A percentile compares a stretch with the other conserved stretches of the same genome.
Evolutionary conservation across 2,113 vertebrate genomes (phyloP).

Genomic region (Camelus bactrianus): DNA sequence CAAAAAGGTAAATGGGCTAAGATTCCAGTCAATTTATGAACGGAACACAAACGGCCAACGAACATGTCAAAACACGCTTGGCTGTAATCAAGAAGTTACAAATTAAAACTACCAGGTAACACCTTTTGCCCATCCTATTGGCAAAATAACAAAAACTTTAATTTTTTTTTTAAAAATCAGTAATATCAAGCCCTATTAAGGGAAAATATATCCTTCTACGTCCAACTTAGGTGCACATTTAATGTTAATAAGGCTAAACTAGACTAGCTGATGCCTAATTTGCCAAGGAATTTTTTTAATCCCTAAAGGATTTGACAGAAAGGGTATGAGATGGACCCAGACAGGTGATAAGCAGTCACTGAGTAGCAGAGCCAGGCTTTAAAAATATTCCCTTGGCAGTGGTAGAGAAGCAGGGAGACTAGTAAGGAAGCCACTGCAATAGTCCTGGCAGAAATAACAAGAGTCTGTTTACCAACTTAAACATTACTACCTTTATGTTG

Average conservation of each 20-base stretch:
- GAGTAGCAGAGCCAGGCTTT: background rate
- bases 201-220: background rate
- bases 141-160: background rate
- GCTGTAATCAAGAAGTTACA: constrained; percentile 5
- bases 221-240: background rate
- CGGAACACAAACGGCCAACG: background rate
- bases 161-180: background rate
- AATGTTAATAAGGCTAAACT: background rate
- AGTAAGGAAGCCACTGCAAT: background rate
- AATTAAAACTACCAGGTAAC: constrained; percentile 31
- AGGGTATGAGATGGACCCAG: background rate
- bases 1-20: background rate
- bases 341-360: constrained; percentile 5
- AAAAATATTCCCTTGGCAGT: background rate
- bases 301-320: background rate
- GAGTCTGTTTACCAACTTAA: background rate
- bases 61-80: constrained; percentile 21
- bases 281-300: background rate
- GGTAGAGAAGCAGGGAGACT: background rate
- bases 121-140: background rate
- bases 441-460: background rate
- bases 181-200: constrained; percentile 13
- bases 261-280: background rate
- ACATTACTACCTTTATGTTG: background rate
- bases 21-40: constrained; percentile 8